Base-by-base conservation (phyloP, 2,888 invertebrate genomes). In the Caenorhabditis macrosperma region DNA sequence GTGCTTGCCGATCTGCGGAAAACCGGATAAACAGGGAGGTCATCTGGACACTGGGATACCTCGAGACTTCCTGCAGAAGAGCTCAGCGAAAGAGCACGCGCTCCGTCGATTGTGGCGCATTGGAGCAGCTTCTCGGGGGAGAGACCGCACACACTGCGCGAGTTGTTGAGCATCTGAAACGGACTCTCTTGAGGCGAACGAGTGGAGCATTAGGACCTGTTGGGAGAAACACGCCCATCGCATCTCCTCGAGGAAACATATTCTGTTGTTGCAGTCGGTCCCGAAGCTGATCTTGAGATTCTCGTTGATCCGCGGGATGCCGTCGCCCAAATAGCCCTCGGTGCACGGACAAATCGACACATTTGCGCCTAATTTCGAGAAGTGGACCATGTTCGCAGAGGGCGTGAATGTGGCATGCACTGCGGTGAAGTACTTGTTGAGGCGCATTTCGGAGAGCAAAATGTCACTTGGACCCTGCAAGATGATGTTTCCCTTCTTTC, bases 291-390 rank as follows among this genome's bases (percentile, higher is more conserved):
- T 57, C 10, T 68, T 74, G 26, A 85, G 76, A 24, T 64, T 61
- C 26, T 82, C 83, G 38, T 55, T 80, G 52, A 89, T 57, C 20
- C 63, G 46, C 0, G 89, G 89, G 7, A 90, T 84, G 1, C 89
- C 89, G 63, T 89, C 89, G 1, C 89, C 89, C 6, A 89, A 78
- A 50, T 88, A 90, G n/a, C 89, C 87, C 82, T 90, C 90, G 2
- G 90, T 90, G 44, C 84, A 80, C 1, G 90, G 88, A 61, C 89
- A 89, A 26, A 90, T 81, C 12, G 88, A 85, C 10, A 90, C 78
- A 74, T 89, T 88, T 15, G 82, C 86, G 9, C 82, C 84, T 26
- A 75, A 44, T 17, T 75, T 69, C 7, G 86, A 50, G 50, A 87
- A 78, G 20, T 75, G 81, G n/a, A 77, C 57, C 82, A 89, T 83